Base-by-base conservation (phyloP, 2,113 vertebrate genomes). In the Amphilophus citrinellus region DNA sequence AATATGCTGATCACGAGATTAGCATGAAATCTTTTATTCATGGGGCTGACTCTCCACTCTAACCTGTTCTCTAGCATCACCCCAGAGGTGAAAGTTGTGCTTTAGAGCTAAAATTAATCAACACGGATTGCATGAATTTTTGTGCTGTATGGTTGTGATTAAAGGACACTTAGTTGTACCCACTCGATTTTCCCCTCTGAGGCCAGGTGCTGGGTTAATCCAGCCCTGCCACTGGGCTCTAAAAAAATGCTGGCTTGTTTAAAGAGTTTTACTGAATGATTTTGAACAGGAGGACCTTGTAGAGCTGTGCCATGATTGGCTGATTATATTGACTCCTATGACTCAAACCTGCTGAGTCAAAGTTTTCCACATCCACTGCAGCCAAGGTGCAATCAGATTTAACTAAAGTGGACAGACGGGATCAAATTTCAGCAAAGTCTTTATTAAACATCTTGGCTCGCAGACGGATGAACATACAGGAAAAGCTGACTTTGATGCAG, bases 361-460 rank as follows among this genome's bases (percentile, higher is more conserved):
- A 42, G n/a, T 42, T 81, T 77, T 84, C 78, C 78, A 63, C 27
- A 42, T 50, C 10, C 50, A 27, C 17, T 13, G 27, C 17, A 20
- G 87, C 76, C 79, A 79, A 79, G 76, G 62, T 10, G 61, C 65
- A 88, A 78, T 79, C 39, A 68, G 56, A 37, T 39, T 47, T 30
- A 56, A 79, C 59, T 68, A 22, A 76, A 61, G 76, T 22, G 66
- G 42, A 66, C 18, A 17, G 42, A 47, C 2, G 37, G n/a, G 37
- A 57, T 56, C 59, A 22, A 30, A 57, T 44, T 39, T 17, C 58
- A 65, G 47, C 10, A 2, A 62, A 80, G 58, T 39, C 22, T 14
- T 73, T 61, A 24, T 32, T 56, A 44, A 76, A 76, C 61, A 37
- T 58, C 14, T 44, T 32, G 10, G 44, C 17, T 58, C 61, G 13